Evolutionary conservation across 2,113 vertebrate genomes (phyloP).

Genomic region (Toxotes chatareus): DNA sequence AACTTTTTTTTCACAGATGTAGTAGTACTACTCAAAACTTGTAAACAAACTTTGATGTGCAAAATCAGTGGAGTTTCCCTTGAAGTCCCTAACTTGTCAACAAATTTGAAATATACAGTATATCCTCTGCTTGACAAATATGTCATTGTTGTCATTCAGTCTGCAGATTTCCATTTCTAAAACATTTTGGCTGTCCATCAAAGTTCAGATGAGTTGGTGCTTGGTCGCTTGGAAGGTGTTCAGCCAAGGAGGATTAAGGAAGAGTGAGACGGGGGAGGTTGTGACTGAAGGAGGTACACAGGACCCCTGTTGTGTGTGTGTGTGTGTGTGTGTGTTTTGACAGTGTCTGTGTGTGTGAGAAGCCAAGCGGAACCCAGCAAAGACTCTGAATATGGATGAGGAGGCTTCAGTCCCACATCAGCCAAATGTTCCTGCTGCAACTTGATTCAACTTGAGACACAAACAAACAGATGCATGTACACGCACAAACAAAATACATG

Average conservation of each 20-base stretch:
- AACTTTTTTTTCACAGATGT: background rate
- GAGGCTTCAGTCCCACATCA: constrained; percentile 65
- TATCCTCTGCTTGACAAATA: background rate
- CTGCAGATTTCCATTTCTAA: constrained; percentile 56
- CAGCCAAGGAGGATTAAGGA: constrained; percentile 71
- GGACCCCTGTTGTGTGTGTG: constrained; percentile 37
- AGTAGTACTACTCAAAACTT: background rate
- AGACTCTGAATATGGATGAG: constrained; percentile 81
- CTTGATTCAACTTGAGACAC: constrained; percentile 60
- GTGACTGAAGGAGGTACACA: constrained; percentile 52
- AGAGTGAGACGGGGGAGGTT: constrained; percentile 35
- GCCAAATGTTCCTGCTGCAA: constrained; percentile 70
- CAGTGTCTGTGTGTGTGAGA: constrained; percentile 24
- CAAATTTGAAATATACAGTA: constrained; percentile 9
- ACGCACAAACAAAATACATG: background rate
- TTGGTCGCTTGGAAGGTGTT: constrained; percentile 59
- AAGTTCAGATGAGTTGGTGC: constrained; percentile 60
- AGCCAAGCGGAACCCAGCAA: constrained; percentile 66
- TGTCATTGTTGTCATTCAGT: constrained; percentile 23
- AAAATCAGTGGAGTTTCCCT: background rate
- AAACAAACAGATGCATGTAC: constrained; percentile 42
- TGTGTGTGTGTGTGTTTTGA: constrained; percentile 20
- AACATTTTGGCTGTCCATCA: constrained; percentile 59
- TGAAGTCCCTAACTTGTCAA: background rate
- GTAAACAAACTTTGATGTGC: constrained; percentile 2